phyloP scores from a whole-genome alignment of 2,113 vertebrate species.

The Probosciger aterrimus region DNA sequence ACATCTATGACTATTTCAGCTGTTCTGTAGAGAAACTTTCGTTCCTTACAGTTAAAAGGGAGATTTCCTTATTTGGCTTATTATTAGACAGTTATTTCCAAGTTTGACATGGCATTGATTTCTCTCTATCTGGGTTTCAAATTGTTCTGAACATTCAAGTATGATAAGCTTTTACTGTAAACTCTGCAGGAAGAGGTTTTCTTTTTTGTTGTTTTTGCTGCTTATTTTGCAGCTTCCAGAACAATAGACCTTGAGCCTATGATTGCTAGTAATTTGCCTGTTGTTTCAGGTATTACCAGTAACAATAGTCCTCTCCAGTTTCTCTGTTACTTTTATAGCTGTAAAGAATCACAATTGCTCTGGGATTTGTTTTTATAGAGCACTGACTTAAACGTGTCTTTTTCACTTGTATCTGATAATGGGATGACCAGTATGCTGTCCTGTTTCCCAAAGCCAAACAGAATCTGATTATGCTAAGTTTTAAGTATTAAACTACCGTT shows the following conservation, averaged over 20 bases:
- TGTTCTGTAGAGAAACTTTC: not conserved
- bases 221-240: not conserved
- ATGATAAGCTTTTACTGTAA: not conserved
- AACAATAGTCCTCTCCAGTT: not conserved
- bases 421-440: not conserved
- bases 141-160: not conserved
- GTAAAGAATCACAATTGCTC: not conserved
- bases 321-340: not conserved
- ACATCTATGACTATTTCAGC: not conserved
- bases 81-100: not conserved
- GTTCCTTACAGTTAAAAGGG: not conserved
- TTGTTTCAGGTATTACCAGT: not conserved
- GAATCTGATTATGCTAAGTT: not conserved
- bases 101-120: not conserved
- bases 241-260: not conserved
- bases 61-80: not conserved
- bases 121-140: not conserved
- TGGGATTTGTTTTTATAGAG: not conserved
- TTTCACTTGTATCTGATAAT: not conserved
- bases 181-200: not conserved
- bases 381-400: not conserved
- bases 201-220: not conserved
- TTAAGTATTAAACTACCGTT: not conserved
- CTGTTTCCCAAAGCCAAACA: not conserved
- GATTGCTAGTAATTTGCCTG: not conserved